Conservation (phyloP, 2,888 invertebrate species). For the Kuschelorhynchus macadamiae region DNA sequence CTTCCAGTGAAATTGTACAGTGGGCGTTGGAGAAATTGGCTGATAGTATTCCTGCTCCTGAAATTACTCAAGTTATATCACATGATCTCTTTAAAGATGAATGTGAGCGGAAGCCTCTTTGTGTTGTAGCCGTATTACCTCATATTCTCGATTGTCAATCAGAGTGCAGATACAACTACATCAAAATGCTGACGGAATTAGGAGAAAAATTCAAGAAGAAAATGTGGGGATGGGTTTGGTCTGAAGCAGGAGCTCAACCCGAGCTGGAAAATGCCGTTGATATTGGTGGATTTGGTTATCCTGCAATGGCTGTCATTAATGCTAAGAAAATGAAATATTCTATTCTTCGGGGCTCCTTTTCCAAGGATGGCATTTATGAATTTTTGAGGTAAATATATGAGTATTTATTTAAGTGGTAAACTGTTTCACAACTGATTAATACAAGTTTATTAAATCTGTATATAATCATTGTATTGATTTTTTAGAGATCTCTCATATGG, state of each 20-base stretch:
- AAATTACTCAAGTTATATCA: conserved; percentile 75
- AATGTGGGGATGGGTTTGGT: conserved; percentile 90
- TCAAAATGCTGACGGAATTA: conserved; percentile 79
- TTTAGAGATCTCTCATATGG: conserved; percentile 91
- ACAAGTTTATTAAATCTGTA: too few relatives aligned
- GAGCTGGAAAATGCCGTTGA: conserved; percentile 91
- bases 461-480: too few relatives aligned
- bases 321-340: conserved; percentile 98
- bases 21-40: conserved; percentile 91
- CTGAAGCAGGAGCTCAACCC: conserved; percentile 90
- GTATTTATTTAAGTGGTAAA: too few relatives aligned
- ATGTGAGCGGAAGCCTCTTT: conserved; percentile 91
- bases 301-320: conserved; percentile 97
- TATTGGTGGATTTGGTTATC: conserved; percentile 98
- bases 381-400: conserved; percentile 76
- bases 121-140: conserved; percentile 92
- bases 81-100: conserved; percentile 77
- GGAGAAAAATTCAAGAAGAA: conserved; percentile 95
- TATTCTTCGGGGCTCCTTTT: conserved; percentile 92
- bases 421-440: too few relatives aligned
- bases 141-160: conserved; percentile 97
- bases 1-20: conserved; percentile 88
- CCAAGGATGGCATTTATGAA: conserved; percentile 94
- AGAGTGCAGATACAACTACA: conserved; percentile 89
- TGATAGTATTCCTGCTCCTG: conserved; percentile 92